phyloP scores from a whole-genome alignment of 2,797 vertebrate species.

The Staurois parvus region DNA sequence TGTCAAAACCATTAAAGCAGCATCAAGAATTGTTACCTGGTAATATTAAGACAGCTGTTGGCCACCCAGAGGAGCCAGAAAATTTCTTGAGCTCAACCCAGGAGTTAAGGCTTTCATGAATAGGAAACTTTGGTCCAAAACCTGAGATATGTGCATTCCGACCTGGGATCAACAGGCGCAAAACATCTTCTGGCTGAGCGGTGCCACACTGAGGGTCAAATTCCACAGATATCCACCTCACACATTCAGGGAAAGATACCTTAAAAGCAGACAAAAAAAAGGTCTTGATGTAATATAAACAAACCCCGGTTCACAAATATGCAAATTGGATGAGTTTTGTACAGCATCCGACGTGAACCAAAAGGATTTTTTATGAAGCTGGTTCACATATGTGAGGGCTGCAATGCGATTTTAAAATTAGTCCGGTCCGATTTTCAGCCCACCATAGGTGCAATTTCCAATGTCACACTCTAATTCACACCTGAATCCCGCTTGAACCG shows the following conservation, averaged over 20 bases:
- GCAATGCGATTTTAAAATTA: too few relatives aligned
- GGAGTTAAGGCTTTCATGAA: slow-evolving; percentile 95
- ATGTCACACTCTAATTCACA: too few relatives aligned
- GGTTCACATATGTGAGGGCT: too few relatives aligned
- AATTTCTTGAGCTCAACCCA: slow-evolving; percentile 98
- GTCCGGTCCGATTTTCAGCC: too few relatives aligned
- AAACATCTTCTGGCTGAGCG: slow-evolving; percentile 95
- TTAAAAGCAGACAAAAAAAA: slow-evolving; percentile 63
- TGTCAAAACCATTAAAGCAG: too few relatives aligned
- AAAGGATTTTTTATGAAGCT: too few relatives aligned
- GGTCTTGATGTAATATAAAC: too few relatives aligned
- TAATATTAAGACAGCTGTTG: slow-evolving; percentile 91
- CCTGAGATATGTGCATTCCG: slow-evolving; percentile 87
- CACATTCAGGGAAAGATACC: slow-evolving; percentile 97
- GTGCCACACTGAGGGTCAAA: slow-evolving; percentile 97
- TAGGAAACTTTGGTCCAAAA: slow-evolving; percentile 85
- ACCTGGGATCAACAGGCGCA: slow-evolving; percentile 93
- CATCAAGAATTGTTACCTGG: slow-evolving; percentile 80
- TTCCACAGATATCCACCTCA: slow-evolving; percentile 95
- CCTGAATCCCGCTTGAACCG: too few relatives aligned
- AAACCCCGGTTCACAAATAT: too few relatives aligned
- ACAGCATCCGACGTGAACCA: too few relatives aligned
- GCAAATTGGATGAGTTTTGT: too few relatives aligned
- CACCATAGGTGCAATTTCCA: too few relatives aligned
- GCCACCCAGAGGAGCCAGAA: slow-evolving; percentile 93